Conservation (phyloP, 2,113 vertebrate genomes). For the Balaeniceps rex region DNA sequence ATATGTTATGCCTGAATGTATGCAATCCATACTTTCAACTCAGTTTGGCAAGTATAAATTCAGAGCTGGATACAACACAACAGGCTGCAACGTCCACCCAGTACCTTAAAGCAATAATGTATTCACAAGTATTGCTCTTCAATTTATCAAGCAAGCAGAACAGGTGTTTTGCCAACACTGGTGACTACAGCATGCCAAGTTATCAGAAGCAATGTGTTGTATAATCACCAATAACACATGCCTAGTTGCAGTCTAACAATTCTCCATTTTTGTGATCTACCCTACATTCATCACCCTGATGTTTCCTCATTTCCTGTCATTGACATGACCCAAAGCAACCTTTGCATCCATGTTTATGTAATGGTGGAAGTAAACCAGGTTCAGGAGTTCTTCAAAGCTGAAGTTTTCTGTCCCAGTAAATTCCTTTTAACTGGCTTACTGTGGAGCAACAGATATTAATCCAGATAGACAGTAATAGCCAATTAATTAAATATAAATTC, state of each 20-base stretch:
- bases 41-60: neutral
- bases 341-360: neutral
- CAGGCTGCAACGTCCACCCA: neutral
- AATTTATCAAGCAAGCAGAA: neutral
- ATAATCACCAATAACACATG: neutral
- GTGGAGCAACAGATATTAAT: neutral
- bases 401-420: neutral
- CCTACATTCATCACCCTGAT: neutral
- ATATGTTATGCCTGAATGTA: neutral
- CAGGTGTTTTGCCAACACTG: neutral
- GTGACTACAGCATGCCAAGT: neutral
- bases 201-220: neutral
- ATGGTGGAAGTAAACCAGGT: neutral
- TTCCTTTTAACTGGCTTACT: neutral
- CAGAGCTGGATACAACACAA: neutral
- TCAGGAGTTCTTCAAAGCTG: neutral
- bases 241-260: neutral
- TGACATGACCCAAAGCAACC: neutral
- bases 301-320: neutral
- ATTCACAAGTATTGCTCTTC: neutral
- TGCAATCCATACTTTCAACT: neutral
- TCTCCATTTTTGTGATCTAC: neutral
- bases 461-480: neutral
- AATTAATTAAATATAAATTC: neutral
- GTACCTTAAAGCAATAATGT: neutral